Evolutionary conservation across 2,113 vertebrate species (phyloP).

Genomic region (Pyrgilauda ruficollis): DNA sequence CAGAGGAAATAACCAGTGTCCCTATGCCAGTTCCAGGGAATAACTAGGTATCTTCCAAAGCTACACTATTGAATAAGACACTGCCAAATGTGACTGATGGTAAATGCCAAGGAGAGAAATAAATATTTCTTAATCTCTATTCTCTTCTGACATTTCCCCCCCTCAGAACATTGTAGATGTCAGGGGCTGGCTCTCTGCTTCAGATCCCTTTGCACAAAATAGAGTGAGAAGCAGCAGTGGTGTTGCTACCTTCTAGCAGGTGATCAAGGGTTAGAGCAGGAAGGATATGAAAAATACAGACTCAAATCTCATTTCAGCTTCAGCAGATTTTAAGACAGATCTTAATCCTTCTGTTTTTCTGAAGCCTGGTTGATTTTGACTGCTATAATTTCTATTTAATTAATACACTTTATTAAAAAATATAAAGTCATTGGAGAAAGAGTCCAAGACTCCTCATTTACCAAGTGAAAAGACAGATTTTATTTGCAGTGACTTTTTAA

Average conservation of each 20-base stretch:
- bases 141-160: not conserved
- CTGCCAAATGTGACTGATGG: not conserved
- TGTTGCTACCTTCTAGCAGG: not conserved
- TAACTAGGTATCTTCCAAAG: not conserved
- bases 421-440: not conserved
- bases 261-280: not conserved
- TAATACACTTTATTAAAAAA: not conserved
- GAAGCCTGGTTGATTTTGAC: not conserved
- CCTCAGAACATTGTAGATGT: not conserved
- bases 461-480: not conserved
- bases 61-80: not conserved
- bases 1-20: not conserved
- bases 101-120: not conserved
- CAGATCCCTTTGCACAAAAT: not conserved
- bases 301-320: not conserved
- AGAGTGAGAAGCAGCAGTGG: not conserved
- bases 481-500: not conserved
- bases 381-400: not conserved
- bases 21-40: not conserved
- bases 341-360: not conserved
- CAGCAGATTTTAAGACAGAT: not conserved
- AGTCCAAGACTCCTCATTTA: not conserved
- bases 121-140: not conserved
- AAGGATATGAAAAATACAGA: not conserved
- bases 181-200: not conserved